A percentile compares a stretch with the other conserved stretches of the same genome.
Evolutionary conservation across 2,888 invertebrate genomes (phyloP).

Genomic region (Athalia cordata): DNA sequence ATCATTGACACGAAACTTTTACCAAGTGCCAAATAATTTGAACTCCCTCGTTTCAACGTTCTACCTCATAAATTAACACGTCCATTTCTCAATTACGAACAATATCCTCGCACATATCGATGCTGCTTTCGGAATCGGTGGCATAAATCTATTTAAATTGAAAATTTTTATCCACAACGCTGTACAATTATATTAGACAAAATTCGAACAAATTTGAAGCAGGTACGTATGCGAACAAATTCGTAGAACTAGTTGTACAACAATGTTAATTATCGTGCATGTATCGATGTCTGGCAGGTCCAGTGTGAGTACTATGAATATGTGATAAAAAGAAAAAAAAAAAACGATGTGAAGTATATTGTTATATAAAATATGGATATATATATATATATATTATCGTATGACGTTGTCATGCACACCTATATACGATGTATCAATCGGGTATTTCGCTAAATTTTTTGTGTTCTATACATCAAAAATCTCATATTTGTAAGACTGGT

Average conservation of each 20-base stretch:
- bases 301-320: conserved; percentile 28
- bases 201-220: no score
- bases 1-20: no score
- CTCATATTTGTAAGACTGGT: neutral
- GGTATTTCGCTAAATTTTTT: conserved; percentile 25
- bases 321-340: conserved; percentile 14
- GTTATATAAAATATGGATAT: conserved; percentile 4
- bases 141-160: no score
- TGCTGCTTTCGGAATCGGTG: no score
- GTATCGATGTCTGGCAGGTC: conserved; percentile 39
- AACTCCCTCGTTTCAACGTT: no score
- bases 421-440: conserved; percentile 1
- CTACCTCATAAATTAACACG: no score
- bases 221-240: neutral
- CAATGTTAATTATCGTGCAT: neutral
- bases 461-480: neutral
- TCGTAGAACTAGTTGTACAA: neutral
- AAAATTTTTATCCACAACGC: no score
- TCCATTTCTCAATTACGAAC: no score
- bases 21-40: no score
- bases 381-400: conserved; percentile 2
- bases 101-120: no score
- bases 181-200: no score
- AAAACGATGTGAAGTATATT: conserved; percentile 7
- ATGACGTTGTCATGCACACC: neutral